Evolutionary conservation across 2,113 vertebrate species (phyloP).

Genomic region (Panthera uncia): DNA sequence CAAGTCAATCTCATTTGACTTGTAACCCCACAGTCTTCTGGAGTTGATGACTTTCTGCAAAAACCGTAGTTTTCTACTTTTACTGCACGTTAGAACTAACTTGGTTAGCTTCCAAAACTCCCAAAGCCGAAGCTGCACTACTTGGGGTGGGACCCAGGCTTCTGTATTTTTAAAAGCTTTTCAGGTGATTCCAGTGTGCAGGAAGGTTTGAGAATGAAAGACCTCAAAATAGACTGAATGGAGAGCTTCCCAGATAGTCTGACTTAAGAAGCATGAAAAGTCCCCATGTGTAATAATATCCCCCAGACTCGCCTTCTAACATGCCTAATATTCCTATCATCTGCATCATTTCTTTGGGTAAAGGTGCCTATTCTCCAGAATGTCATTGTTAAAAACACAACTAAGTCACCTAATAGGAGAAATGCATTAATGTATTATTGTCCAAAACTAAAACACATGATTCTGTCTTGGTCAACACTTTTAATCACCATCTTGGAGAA

Average conservation of each 20-base stretch:
- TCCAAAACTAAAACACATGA: background rate
- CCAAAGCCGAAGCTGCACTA: background rate
- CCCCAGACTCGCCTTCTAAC: background rate
- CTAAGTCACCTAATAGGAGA: conserved; percentile 24
- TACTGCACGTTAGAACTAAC: background rate
- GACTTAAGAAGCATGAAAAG: background rate
- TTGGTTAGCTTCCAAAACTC: background rate
- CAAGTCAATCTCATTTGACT: background rate
- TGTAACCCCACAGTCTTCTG: background rate
- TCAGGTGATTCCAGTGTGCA: background rate
- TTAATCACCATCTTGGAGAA: conserved; percentile 58
- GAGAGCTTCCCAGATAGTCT: background rate
- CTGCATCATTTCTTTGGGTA: background rate
- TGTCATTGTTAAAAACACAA: conserved; percentile 33
- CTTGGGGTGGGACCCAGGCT: rapidly evolving
- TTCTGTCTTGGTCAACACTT: conserved; percentile 49
- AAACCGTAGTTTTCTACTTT: background rate
- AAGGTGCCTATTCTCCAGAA: conserved; percentile 22
- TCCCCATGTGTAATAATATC: background rate
- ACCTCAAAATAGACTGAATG: background rate
- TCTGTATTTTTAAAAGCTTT: background rate
- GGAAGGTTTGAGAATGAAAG: background rate
- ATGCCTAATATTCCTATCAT: background rate
- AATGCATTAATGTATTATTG: background rate
- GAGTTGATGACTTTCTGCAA: background rate